Evolutionary conservation across 2,888 invertebrate genomes (phyloP).

Genomic region (Panopea generosa): DNA sequence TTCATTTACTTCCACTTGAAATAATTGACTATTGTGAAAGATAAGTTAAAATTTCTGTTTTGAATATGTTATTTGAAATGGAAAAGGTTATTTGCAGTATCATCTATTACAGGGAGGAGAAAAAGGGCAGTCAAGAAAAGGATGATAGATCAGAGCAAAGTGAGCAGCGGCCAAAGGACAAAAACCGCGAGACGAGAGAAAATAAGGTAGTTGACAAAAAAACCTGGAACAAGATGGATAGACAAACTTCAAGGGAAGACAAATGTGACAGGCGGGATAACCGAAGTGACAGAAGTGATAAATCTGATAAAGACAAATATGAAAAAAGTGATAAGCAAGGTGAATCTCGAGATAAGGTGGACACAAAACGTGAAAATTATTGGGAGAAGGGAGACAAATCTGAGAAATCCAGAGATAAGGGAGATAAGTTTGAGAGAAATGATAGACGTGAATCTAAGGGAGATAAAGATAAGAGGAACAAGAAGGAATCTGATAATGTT

Average conservation of each 20-base stretch:
- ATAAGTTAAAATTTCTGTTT: too few species aligned
- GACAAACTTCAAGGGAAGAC: conserved; percentile 21
- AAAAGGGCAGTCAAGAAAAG: conserved; percentile 21
- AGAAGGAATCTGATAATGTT: conserved; percentile 42
- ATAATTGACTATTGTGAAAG: too few species aligned
- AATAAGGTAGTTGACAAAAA: conserved; percentile 33
- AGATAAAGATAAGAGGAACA: conserved; percentile 55
- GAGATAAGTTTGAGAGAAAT: conserved; percentile 10
- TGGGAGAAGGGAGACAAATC: conserved; percentile 45
- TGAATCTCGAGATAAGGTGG: conserved; percentile 36
- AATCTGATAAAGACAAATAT: conserved; percentile 34
- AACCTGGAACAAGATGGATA: conserved; percentile 31
- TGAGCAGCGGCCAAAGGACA: conserved; percentile 33
- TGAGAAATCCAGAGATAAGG: conserved; percentile 44
- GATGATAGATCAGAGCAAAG: conserved; percentile 32
- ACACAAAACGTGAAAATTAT: conserved; percentile 40
- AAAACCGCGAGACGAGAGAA: conserved; percentile 14
- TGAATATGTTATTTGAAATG: too few species aligned
- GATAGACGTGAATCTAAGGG: conserved; percentile 51
- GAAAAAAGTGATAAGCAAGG: conserved; percentile 31
- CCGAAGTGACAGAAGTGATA: conserved; percentile 34
- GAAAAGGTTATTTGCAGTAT: too few species aligned
- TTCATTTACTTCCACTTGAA: too few species aligned
- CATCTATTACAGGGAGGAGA: conserved; percentile 48
- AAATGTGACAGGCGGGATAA: conserved; percentile 35